A percentile compares a stretch with the other conserved stretches of the same genome.
phyloP scores from a whole-genome alignment of 2,797 vertebrate genomes.

The Danio aesculapii region DNA sequence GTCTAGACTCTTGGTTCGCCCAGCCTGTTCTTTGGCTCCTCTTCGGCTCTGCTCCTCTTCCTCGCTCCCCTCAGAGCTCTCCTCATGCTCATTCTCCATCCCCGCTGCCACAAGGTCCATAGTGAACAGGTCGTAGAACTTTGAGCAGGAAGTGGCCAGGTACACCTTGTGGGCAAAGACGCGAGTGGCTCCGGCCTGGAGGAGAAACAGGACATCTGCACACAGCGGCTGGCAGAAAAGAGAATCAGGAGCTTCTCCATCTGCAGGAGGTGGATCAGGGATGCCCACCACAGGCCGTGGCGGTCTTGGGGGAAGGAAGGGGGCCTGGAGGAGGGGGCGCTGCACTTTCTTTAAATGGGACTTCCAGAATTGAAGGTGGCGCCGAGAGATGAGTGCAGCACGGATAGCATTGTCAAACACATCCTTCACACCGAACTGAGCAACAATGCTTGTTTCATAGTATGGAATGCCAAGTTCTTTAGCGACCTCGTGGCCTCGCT shows the following conservation, averaged over 20 bases:
- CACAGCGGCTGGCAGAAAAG: slow-evolving; percentile 87
- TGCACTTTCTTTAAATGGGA: slow-evolving; percentile 91
- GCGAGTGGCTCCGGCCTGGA: slow-evolving; percentile 78
- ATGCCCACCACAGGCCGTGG: slow-evolving; percentile 87
- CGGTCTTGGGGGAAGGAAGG: slow-evolving; percentile 88
- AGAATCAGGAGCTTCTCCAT: slow-evolving; percentile 78
- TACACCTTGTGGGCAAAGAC: slow-evolving; percentile 92
- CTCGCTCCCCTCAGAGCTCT: slow-evolving; percentile 69
- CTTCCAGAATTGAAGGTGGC: slow-evolving; percentile 95
- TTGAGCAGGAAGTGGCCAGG: slow-evolving; percentile 91
- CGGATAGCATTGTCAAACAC: slow-evolving; percentile 95
- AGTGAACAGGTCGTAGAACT: slow-evolving; percentile 90
- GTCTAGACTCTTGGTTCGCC: slow-evolving; percentile 84
- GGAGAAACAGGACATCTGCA: slow-evolving; percentile 86
- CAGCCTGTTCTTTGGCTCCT: slow-evolving; percentile 82
- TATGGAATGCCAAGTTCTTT: slow-evolving; percentile 92
- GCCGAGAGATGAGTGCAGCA: slow-evolving; percentile 89
- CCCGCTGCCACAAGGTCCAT: slow-evolving; percentile 72
- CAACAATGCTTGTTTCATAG: slow-evolving; percentile 92
- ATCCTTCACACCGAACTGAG: slow-evolving; percentile 92
- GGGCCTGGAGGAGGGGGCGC: slow-evolving; percentile 87
- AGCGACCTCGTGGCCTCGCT: slow-evolving; percentile 90
- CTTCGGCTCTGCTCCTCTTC: slow-evolving; percentile 80
- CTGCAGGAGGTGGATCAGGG: slow-evolving; percentile 79
- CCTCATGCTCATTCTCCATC: slow-evolving; percentile 64